Conservation (phyloP, 2,888 invertebrate species). For the Amiota mariae region DNA sequence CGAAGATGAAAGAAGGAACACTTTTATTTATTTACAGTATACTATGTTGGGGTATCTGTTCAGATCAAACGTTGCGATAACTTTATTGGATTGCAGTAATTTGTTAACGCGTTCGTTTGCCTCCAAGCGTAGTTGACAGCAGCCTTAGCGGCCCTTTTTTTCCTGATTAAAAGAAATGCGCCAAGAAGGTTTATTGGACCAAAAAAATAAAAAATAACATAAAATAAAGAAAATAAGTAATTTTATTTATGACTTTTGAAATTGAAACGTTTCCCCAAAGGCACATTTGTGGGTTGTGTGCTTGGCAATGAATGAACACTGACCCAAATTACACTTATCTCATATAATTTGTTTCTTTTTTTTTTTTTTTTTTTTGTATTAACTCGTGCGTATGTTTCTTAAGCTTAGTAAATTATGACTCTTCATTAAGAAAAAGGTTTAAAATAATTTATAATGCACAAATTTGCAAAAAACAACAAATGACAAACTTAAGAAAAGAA, state of each 20-base stretch:
- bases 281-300: not conserved
- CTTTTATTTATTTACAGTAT: too few relatives aligned
- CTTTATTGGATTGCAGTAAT: conserved; percentile 64
- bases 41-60: conserved; percentile 6
- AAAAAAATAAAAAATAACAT: not conserved
- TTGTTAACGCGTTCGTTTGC: conserved; percentile 53
- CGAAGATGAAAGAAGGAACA: too few relatives aligned
- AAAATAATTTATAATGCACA: too few relatives aligned
- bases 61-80: conserved; percentile 61
- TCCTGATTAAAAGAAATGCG: not conserved
- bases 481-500: too few relatives aligned
- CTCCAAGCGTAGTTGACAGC: conserved; percentile 14
- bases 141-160: not conserved
- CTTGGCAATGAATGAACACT: not conserved
- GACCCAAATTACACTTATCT: conserved; percentile 8
- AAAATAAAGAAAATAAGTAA: not conserved
- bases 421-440: too few relatives aligned
- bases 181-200: not conserved
- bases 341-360: not conserved
- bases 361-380: too few relatives aligned
- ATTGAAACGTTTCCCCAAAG: conserved; percentile 1
- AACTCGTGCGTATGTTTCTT: too few relatives aligned
- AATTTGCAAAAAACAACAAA: too few relatives aligned
- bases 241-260: conserved; percentile 18
- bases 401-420: too few relatives aligned